Base-by-base conservation (phyloP, 2,888 invertebrate genomes). In the Trypoxylon attenuatum region DNA sequence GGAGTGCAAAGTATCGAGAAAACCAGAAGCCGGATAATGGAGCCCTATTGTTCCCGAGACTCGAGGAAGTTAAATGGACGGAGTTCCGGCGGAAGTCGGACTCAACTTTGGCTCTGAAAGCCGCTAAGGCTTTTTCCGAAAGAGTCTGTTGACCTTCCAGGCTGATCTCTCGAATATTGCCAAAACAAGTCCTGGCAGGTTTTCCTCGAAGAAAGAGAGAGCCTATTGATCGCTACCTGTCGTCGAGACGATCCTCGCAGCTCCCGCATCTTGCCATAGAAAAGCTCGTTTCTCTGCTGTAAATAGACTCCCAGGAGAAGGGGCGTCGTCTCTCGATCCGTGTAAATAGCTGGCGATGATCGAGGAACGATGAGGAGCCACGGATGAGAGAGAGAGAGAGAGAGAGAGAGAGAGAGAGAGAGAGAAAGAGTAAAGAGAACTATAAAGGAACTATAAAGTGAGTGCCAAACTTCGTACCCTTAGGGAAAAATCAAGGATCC, bases 391-490 rank as follows among this genome's bases (percentile, higher is more conserved):
- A 27, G n/a, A 27, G 27, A 27, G 1, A 27, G 27, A 4, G n/a
- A 27, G 27, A 27, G n/a, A 27, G 27, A 1, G 10, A 27, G 33
- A 33, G 10, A 33, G 33, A 33, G 13, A 33, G 6, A 6, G 33
- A 29, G 6, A 25, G 6, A 33, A 13, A 6, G 33, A 33, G 33
- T 13, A 5, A n/a, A 1, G 33, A 33, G 33, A 38, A 6, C 21
- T 33, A 16, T 33, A 46, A 27, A 55, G 25, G 56, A 57, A 41
- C 46, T 47, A 39, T 43, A 58, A 71, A 81, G 77, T 69, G 82
- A 83, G 85, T 86, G 86, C 85, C 86, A 86, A 86, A 86, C 82
- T 82, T 84, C 70, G 74, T 81, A 81, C 56, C 66, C 70, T 69
- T 69, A 74, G 71, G 41, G 52, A 65, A 52, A 41, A 49, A 50